Conservation (phyloP, 2,113 vertebrate genomes). For the Martes martes region DNA sequence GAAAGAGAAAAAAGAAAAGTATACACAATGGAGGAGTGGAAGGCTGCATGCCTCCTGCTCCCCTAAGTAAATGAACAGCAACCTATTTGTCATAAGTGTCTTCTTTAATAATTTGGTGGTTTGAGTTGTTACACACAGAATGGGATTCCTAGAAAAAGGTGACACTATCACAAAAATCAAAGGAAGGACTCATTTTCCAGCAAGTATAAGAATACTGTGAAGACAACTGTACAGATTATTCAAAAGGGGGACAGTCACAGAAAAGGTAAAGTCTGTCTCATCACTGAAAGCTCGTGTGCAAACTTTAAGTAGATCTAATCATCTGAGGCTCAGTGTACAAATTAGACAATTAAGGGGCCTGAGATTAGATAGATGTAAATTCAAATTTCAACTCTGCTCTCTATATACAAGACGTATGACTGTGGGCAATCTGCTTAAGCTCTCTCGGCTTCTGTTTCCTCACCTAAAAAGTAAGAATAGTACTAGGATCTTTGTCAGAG, state of each 20-base stretch:
- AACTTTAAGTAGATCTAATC: background rate
- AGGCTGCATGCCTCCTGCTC: background rate
- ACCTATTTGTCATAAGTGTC: background rate
- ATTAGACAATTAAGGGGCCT: background rate
- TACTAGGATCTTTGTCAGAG: background rate
- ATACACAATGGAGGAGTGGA: background rate
- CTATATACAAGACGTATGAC: background rate
- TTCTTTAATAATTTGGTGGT: background rate
- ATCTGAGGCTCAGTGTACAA: background rate
- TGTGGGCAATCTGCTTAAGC: background rate
- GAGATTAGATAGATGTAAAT: background rate
- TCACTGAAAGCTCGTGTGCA: background rate
- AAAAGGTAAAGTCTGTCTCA: background rate
- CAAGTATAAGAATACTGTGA: background rate
- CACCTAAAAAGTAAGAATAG: background rate
- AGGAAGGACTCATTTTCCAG: background rate
- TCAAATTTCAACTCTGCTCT: background rate
- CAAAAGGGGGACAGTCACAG: background rate
- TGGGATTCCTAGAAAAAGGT: background rate
- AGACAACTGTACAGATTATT: background rate
- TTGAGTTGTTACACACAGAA: background rate
- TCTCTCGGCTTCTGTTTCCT: background rate
- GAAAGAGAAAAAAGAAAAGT: background rate
- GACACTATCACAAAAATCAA: background rate
- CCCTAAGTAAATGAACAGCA: background rate